Evolutionary conservation across 2,113 vertebrate species (phyloP).

Genomic region (Laterallus jamaicensis): DNA sequence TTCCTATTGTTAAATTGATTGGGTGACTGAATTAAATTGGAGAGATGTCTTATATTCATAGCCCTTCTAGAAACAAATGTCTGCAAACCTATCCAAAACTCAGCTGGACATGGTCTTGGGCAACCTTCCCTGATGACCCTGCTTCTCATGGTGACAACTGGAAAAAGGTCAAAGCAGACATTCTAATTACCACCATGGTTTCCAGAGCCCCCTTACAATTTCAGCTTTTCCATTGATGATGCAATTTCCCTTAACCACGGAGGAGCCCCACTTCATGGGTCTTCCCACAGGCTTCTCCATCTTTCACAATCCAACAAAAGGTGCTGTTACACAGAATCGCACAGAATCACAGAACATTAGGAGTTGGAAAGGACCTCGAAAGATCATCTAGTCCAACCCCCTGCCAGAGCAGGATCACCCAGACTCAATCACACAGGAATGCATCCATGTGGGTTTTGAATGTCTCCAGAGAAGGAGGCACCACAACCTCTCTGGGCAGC

Average conservation of each 20-base stretch:
- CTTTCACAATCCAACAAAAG: not conserved
- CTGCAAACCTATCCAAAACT: not conserved
- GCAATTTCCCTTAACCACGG: not conserved
- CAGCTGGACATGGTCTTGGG: not conserved
- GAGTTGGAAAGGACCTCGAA: no score
- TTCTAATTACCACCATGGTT: not conserved
- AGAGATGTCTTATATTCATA: not conserved
- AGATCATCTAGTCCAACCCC: no score
- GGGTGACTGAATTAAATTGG: not conserved
- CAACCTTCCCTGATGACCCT: not conserved
- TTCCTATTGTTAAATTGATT: not conserved
- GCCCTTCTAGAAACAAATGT: not conserved
- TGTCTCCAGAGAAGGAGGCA: no score
- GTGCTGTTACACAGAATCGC: not conserved
- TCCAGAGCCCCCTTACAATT: not conserved
- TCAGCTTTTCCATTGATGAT: not conserved
- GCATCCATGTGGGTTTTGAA: no score
- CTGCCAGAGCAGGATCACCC: no score
- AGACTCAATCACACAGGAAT: no score
- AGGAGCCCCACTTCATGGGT: not conserved
- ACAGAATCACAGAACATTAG: no score
- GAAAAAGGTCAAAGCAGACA: no score
- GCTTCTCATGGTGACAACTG: not conserved
- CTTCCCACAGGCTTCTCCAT: not conserved
- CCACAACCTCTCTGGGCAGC: no score